These are phyloP conservation scores for Stenotaenia linearis DNA, from an alignment of 2,888 invertebrate species.

Conservation along the genomic window DNA sequence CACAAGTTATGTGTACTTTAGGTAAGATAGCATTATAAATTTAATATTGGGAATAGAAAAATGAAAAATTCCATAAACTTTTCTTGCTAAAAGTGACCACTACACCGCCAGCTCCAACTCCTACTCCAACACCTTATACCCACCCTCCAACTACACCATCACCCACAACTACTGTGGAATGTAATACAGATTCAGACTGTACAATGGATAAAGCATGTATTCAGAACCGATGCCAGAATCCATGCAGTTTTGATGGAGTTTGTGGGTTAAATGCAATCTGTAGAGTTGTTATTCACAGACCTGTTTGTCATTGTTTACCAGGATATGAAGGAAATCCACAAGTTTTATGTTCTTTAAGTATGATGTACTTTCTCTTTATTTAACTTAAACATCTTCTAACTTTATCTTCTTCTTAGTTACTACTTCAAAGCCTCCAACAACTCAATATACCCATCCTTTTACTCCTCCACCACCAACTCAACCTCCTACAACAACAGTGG, in stretches of 20 bases:
- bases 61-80: too few relatives aligned
- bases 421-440: background rate
- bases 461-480: background rate
- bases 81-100: too few relatives aligned
- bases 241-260: slow-evolving; percentile 35
- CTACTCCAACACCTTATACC: background rate
- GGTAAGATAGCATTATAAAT: too few relatives aligned
- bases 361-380: background rate
- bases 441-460: background rate
- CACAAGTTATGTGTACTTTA: background rate
- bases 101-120: background rate
- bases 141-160: background rate
- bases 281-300: slow-evolving; percentile 60
- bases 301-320: slow-evolving; percentile 57
- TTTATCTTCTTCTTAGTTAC: background rate
- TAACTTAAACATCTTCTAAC: background rate
- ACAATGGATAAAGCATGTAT: slow-evolving; percentile 64
- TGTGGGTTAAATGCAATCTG: slow-evolving; percentile 70
- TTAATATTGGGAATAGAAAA: too few relatives aligned
- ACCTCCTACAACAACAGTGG: slow-evolving; percentile 43
- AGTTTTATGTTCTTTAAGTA: slow-evolving; percentile 37
- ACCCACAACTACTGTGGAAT: slow-evolving; percentile 49
- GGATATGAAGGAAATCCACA: slow-evolving; percentile 38
- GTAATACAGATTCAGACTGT: slow-evolving; percentile 54
- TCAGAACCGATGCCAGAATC: slow-evolving; percentile 57